A percentile compares a stretch with the other conserved stretches of the same genome.
Evolutionary conservation across 2,113 vertebrate genomes (phyloP).

Genomic region (Pangasianodon gigas): DNA sequence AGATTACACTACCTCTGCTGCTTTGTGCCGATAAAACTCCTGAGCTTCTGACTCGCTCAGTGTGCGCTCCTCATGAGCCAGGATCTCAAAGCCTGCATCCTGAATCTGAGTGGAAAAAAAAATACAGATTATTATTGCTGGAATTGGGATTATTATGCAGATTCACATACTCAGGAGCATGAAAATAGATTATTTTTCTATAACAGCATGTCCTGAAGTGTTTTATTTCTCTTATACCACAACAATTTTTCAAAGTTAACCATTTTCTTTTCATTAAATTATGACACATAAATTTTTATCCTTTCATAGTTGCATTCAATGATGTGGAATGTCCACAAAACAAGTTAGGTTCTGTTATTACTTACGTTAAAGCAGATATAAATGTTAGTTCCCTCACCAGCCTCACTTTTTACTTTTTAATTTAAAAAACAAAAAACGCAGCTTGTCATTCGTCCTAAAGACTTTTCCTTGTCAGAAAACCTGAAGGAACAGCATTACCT

Average conservation of each 20-base stretch:
- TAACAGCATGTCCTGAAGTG: not conserved
- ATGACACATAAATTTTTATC: not conserved
- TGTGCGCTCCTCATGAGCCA: constrained; percentile 75
- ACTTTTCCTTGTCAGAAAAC: not conserved
- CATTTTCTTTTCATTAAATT: not conserved
- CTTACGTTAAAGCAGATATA: not conserved
- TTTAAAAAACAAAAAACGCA: not conserved
- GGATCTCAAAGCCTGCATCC: constrained; percentile 83
- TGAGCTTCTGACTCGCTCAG: constrained; percentile 75
- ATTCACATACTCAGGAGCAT: not conserved
- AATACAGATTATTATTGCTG: not conserved
- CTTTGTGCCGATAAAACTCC: constrained; percentile 79
- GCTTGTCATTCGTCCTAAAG: not conserved
- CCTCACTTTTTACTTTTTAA: not conserved
- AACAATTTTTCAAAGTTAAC: not conserved
- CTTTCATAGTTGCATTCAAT: not conserved
- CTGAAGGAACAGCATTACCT: not conserved
- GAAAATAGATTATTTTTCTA: not conserved
- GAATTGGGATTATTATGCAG: not conserved
- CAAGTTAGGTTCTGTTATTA: not conserved
- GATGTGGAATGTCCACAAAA: not conserved
- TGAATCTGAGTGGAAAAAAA: constrained; percentile 73
- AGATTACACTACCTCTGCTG: constrained; percentile 71
- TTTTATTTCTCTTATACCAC: not conserved
- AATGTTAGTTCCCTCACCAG: not conserved